A percentile compares a stretch with the other conserved stretches of the same genome.
These are phyloP conservation scores for Mylabris phalerata DNA, from an alignment of 1,140 invertebrate species.

Conservation along the genomic window DNA sequence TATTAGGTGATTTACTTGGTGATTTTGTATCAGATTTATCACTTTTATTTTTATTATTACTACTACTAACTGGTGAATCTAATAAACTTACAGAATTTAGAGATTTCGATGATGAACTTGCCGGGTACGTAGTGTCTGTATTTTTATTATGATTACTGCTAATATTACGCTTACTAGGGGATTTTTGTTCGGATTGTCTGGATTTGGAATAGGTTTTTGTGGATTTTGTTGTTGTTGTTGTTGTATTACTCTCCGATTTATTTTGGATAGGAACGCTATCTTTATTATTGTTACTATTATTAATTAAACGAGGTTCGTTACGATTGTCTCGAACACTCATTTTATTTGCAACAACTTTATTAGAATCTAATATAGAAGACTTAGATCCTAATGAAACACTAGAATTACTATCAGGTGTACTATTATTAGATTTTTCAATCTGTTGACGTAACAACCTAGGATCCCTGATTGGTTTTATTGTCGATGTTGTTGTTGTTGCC, in stretches of 20 bases:
- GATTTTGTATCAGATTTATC: conserved; percentile 13
- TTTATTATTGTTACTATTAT: conserved; percentile 21
- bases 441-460: conserved; percentile 51
- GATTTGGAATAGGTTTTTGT: conserved; percentile 31
- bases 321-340: conserved; percentile 33
- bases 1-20: conserved; percentile 22
- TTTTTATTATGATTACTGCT: conserved; percentile 21
- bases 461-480: conserved; percentile 46
- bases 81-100: conserved; percentile 9
- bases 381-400: conserved; percentile 32
- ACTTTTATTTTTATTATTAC: conserved; percentile 9
- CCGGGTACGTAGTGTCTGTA: conserved; percentile 12
- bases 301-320: conserved; percentile 38
- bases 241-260: conserved; percentile 36
- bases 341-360: conserved; percentile 40
- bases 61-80: conserved; percentile 16
- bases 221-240: conserved; percentile 44
- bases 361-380: conserved; percentile 29
- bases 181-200: conserved; percentile 21
- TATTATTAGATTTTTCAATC: conserved; percentile 17
- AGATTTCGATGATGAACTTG: conserved; percentile 9
- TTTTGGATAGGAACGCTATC: conserved; percentile 25
- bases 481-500: conserved; percentile 44
- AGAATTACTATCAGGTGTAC: conserved; percentile 14
- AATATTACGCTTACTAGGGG: not conserved